Evolutionary conservation across 2,797 vertebrate species (phyloP).

Genomic region (Petrocephalus sullivani): DNA sequence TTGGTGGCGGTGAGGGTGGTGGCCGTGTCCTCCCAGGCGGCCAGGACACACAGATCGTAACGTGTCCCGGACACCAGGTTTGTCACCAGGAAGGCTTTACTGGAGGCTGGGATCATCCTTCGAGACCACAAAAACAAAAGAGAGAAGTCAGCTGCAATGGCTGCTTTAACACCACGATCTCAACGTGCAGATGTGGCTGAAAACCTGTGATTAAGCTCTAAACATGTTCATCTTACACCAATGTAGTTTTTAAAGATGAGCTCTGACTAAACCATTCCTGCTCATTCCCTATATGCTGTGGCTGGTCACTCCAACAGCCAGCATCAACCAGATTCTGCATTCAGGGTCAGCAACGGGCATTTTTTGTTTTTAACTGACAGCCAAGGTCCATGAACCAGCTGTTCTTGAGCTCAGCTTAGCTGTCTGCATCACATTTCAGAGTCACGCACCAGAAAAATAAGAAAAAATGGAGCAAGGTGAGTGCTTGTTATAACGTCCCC

Average conservation of each 20-base stretch:
- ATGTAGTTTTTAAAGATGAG: background rate
- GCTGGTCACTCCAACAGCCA: background rate
- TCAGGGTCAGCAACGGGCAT: background rate
- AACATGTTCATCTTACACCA: background rate
- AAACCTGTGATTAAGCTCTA: background rate
- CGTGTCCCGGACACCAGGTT: slow-evolving; percentile 83
- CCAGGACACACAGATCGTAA: slow-evolving; percentile 87
- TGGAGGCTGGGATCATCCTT: slow-evolving; percentile 91
- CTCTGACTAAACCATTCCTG: background rate
- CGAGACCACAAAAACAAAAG: slow-evolving; percentile 24
- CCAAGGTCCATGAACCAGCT: slow-evolving; percentile 51
- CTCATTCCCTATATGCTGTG: background rate
- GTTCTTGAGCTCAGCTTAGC: slow-evolving; percentile 42
- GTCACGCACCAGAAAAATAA: slow-evolving; percentile 13
- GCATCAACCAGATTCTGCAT: slow-evolving; percentile 8
- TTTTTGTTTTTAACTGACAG: slow-evolving; percentile 38
- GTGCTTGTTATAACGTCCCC: background rate
- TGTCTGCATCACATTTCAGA: slow-evolving; percentile 35
- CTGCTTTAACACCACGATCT: background rate
- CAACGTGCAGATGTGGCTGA: background rate
- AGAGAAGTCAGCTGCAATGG: slow-evolving; percentile 24
- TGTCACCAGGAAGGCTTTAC: slow-evolving; percentile 83
- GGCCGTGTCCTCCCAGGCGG: slow-evolving; percentile 88
- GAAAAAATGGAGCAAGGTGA: background rate
- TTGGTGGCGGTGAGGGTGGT: slow-evolving; percentile 88